These are phyloP conservation scores for Hippolais icterina DNA, from an alignment of 2,113 vertebrate species.

Conservation along the genomic window DNA sequence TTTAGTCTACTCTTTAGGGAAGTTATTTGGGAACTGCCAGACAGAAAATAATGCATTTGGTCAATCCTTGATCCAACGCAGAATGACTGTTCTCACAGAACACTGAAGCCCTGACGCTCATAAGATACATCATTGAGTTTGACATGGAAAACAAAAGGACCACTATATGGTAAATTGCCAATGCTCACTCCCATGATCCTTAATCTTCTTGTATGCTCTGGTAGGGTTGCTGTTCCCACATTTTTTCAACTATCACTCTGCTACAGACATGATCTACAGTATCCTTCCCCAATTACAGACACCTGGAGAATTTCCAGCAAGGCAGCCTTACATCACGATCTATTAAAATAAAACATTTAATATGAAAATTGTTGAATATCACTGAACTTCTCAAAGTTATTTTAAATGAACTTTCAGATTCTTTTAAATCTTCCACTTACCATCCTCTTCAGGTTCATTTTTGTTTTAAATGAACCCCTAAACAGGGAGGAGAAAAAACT, in stretches of 20 bases:
- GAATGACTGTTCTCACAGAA: neutral
- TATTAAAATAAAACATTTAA: neutral
- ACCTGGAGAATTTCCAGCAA: neutral
- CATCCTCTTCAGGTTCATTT: neutral
- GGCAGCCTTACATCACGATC: neutral
- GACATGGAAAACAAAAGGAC: neutral
- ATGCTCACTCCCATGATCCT: neutral
- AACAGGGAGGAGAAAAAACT: neutral
- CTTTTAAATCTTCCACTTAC: neutral
- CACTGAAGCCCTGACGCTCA: neutral
- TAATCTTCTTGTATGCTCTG: neutral
- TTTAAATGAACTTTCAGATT: neutral
- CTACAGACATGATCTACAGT: neutral
- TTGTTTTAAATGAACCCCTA: neutral
- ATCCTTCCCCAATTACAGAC: neutral
- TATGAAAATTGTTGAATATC: neutral
- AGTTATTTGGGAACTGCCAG: neutral
- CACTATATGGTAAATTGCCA: neutral
- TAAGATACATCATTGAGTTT: neutral
- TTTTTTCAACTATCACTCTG: rapidly evolving
- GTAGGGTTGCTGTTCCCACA: neutral
- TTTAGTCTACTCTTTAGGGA: neutral
- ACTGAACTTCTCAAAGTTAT: neutral
- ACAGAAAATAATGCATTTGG: neutral
- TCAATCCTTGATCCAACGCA: neutral